Percentiles rank a stretch among this genome's conserved stretches.
Evolutionary conservation across 2,888 invertebrate species (phyloP).

Genomic region (Leptothorax acervorum): DNA sequence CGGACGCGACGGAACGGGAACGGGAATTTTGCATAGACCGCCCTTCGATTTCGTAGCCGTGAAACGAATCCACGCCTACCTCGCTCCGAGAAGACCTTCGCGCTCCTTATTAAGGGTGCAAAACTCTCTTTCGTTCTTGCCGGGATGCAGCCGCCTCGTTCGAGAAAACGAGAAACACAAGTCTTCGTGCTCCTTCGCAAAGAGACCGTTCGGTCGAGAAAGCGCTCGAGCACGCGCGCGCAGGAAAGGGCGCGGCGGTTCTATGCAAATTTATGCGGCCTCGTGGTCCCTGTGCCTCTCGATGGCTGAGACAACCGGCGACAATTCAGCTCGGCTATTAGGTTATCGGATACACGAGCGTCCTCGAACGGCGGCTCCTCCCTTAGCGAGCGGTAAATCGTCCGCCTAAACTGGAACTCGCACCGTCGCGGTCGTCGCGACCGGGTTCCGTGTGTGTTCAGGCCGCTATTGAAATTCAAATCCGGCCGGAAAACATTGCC

Average conservation of each 20-base stretch:
- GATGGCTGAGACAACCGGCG: slow-evolving; percentile 57
- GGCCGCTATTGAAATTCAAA: slow-evolving; percentile 68
- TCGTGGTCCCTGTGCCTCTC: slow-evolving; percentile 62
- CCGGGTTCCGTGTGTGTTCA: slow-evolving; percentile 16
- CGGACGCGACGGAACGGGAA: slow-evolving; percentile 27
- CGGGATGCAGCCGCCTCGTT: slow-evolving; percentile 52
- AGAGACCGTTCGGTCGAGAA: slow-evolving; percentile 27
- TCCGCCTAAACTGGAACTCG: slow-evolving; percentile 70
- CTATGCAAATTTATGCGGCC: slow-evolving; percentile 77
- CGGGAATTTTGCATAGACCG: slow-evolving; percentile 44
- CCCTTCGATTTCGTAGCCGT: slow-evolving; percentile 61
- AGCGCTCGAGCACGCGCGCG: slow-evolving; percentile 20
- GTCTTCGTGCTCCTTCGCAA: neutral
- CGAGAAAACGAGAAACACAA: slow-evolving; percentile 59
- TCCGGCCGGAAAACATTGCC: slow-evolving; percentile 51
- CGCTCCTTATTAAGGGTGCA: slow-evolving; percentile 70
- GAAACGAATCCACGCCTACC: slow-evolving; percentile 72
- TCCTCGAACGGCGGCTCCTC: slow-evolving; percentile 63
- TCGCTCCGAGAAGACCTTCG: slow-evolving; percentile 56
- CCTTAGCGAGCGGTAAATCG: slow-evolving; percentile 59
- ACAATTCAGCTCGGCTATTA: slow-evolving; percentile 73
- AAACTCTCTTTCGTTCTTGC: neutral
- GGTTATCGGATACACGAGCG: slow-evolving; percentile 80
- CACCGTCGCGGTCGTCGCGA: neutral
- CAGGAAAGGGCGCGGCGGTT: slow-evolving; percentile 66